These are phyloP conservation scores for Cnemophilus loriae DNA, from an alignment of 2,113 vertebrate species.

Conservation along the genomic window DNA sequence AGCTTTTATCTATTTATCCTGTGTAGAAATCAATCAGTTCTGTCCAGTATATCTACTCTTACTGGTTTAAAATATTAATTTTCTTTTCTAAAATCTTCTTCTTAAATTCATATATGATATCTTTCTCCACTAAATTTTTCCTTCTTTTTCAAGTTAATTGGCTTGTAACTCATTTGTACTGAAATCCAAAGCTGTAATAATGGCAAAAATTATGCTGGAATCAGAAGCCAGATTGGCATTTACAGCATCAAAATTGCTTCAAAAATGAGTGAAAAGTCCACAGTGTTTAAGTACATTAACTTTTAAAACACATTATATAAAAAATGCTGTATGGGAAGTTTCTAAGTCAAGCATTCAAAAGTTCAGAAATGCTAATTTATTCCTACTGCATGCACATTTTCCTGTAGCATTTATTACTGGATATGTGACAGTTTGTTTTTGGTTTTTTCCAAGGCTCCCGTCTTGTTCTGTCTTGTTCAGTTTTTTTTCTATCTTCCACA, in stretches of 20 bases:
- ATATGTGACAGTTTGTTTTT: background rate
- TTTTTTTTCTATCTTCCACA: background rate
- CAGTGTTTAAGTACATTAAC: fast-evolving
- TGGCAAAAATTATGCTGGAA: background rate
- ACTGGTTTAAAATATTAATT: background rate
- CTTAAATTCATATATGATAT: background rate
- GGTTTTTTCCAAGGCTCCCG: background rate
- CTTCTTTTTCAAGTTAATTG: background rate
- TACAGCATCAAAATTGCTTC: background rate
- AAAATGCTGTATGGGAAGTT: background rate
- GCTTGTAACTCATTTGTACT: background rate
- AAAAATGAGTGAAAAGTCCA: background rate
- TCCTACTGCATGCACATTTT: background rate
- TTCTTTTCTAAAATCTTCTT: background rate
- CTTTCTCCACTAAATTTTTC: background rate
- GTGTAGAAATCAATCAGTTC: background rate
- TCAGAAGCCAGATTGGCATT: background rate
- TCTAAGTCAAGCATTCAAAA: background rate
- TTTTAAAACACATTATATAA: background rate
- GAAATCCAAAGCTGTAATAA: background rate
- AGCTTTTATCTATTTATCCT: background rate
- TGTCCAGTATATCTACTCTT: background rate
- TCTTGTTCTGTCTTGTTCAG: background rate
- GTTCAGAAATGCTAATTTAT: background rate
- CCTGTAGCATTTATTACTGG: background rate